These are phyloP conservation scores for Gulo gulo DNA, from an alignment of 2,113 vertebrate species.

Conservation along the genomic window DNA sequence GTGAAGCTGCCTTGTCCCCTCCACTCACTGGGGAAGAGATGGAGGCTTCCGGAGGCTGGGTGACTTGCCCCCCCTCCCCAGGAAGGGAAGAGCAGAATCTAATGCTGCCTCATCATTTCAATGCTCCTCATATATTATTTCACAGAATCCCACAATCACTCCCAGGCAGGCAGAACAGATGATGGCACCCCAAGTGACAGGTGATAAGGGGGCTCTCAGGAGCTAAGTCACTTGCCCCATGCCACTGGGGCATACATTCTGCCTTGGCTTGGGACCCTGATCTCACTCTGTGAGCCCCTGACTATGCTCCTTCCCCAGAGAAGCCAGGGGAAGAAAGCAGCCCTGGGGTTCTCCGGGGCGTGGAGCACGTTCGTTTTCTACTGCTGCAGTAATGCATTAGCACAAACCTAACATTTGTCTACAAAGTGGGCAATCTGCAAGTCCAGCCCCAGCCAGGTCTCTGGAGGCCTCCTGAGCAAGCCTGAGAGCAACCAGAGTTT, in stretches of 20 bases:
- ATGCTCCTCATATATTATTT: neutral
- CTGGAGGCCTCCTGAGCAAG: neutral
- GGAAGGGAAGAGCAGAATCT: neutral
- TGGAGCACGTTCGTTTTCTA: neutral
- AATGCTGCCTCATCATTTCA: neutral
- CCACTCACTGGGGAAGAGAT: neutral
- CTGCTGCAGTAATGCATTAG: neutral
- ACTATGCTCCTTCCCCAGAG: neutral
- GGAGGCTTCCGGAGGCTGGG: neutral
- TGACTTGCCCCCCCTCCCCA: neutral
- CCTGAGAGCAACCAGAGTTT: neutral
- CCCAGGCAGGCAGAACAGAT: neutral
- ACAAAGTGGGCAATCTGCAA: neutral
- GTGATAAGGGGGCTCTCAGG: neutral
- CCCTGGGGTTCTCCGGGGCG: neutral
- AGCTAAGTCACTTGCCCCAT: neutral
- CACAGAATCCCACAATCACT: neutral
- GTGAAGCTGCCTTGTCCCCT: neutral
- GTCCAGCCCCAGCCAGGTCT: neutral
- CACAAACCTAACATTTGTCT: neutral
- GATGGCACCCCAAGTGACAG: neutral
- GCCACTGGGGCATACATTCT: neutral
- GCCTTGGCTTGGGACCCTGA: neutral
- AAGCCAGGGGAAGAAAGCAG: neutral
- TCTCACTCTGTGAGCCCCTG: neutral